These are phyloP conservation scores for Casuarius casuarius DNA, from an alignment of 2,113 vertebrate species.

Conservation along the genomic window DNA sequence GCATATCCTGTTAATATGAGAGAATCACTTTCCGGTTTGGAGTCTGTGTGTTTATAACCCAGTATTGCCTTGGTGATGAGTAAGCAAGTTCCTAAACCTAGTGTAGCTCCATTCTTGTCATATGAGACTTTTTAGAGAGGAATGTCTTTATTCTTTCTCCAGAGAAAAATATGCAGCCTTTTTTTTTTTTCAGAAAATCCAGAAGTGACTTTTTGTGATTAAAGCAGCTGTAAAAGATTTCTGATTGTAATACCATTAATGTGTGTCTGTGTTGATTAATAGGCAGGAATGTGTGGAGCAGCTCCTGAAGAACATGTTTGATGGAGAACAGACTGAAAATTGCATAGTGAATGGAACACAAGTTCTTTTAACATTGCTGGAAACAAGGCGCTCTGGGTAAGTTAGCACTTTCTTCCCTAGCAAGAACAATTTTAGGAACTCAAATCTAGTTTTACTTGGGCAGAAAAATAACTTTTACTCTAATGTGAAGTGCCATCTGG, in stretches of 20 bases:
- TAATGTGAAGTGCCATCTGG: neutral
- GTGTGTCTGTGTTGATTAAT: neutral
- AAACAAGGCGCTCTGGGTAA: conserved; percentile 91
- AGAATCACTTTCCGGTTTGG: fast-evolving
- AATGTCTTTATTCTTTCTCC: neutral
- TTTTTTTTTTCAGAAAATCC: neutral
- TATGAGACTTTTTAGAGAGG: neutral
- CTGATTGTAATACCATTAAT: neutral
- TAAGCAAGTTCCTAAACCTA: neutral
- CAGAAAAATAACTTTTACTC: neutral
- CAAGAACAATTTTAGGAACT: fast-evolving
- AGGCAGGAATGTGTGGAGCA: conserved; percentile 93
- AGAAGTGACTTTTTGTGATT: neutral
- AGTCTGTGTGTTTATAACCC: neutral
- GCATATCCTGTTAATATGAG: neutral
- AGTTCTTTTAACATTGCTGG: conserved; percentile 92
- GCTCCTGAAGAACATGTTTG: conserved; percentile 94
- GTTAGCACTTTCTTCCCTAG: neutral
- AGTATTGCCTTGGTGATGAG: neutral
- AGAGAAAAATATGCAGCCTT: neutral
- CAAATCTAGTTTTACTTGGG: fast-evolving
- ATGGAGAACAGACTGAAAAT: conserved; percentile 86
- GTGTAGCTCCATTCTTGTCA: neutral
- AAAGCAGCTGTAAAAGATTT: neutral
- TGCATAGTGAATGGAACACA: conserved; percentile 94